Conservation (phyloP, 1,140 invertebrate genomes). For the Neodiprion pinetum region DNA sequence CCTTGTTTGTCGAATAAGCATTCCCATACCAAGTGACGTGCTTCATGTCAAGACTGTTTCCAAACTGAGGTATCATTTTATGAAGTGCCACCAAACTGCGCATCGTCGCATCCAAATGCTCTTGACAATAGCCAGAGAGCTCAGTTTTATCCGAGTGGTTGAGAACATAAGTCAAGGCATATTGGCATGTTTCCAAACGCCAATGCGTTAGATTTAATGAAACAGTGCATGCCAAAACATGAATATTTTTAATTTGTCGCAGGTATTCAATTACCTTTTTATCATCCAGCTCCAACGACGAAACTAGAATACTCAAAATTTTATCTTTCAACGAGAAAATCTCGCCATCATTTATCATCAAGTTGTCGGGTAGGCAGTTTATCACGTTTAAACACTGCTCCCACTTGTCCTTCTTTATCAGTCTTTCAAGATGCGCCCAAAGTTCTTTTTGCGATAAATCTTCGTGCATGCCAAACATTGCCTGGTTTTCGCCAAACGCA, state of each 20-base stretch:
- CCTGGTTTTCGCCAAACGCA: slow-evolving; percentile 60
- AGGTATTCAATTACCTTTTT: slow-evolving; percentile 38
- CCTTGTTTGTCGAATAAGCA: slow-evolving; percentile 53
- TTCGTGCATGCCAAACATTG: slow-evolving; percentile 59
- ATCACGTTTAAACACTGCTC: slow-evolving; percentile 43
- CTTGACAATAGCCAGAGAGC: slow-evolving; percentile 49
- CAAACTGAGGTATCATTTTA: slow-evolving; percentile 54
- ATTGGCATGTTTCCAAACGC: slow-evolving; percentile 46
- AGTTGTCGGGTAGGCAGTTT: slow-evolving; percentile 39
- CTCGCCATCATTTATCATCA: slow-evolving; percentile 39
- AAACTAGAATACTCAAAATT: slow-evolving; percentile 60
- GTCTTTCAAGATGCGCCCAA: slow-evolving; percentile 43
- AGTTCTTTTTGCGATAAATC: slow-evolving; percentile 43
- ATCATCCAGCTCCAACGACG: slow-evolving; percentile 36
- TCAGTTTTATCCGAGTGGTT: slow-evolving; percentile 43
- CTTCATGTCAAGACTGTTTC: slow-evolving; percentile 32
- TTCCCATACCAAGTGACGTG: slow-evolving; percentile 58
- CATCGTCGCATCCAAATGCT: slow-evolving; percentile 54
- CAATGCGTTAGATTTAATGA: slow-evolving; percentile 44
- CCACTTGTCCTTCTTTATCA: slow-evolving; percentile 34
- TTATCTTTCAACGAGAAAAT: slow-evolving; percentile 58
- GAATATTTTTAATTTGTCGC: slow-evolving; percentile 50
- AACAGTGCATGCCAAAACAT: slow-evolving; percentile 42
- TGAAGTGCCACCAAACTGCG: slow-evolving; percentile 55
- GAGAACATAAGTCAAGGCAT: slow-evolving; percentile 40